Evolutionary conservation across 2,113 vertebrate species (phyloP).

Genomic region (Oreochromis niloticus): DNA sequence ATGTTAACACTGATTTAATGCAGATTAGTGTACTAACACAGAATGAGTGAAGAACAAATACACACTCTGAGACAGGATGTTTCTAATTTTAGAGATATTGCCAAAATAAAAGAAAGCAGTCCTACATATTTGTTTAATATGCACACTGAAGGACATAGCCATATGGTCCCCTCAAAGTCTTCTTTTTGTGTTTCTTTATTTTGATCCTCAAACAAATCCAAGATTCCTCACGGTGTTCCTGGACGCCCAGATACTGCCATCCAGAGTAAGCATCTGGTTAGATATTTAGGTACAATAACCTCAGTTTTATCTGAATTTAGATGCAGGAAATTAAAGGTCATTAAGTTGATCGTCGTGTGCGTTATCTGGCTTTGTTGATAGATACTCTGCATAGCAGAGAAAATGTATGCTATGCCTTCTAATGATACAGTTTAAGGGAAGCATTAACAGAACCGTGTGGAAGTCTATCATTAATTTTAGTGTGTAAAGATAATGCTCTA

Average conservation of each 20-base stretch:
- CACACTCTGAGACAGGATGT: background rate
- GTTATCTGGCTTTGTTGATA: background rate
- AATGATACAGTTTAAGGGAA: background rate
- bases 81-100: background rate
- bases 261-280: background rate
- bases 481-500: background rate
- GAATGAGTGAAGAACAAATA: background rate
- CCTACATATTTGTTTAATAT: background rate
- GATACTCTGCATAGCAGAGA: background rate
- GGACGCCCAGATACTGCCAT: background rate
- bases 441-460: background rate
- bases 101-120: background rate
- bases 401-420: background rate
- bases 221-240: background rate
- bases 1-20: background rate
- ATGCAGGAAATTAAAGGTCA: background rate
- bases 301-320: background rate
- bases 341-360: background rate
- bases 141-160: background rate
- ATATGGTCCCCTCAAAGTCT: background rate
- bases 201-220: background rate
- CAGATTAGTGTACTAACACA: background rate
- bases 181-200: background rate
- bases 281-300: background rate
- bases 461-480: background rate